Base-by-base conservation (phyloP, 1,140 invertebrate species). In the Ceratina japonica region DNA sequence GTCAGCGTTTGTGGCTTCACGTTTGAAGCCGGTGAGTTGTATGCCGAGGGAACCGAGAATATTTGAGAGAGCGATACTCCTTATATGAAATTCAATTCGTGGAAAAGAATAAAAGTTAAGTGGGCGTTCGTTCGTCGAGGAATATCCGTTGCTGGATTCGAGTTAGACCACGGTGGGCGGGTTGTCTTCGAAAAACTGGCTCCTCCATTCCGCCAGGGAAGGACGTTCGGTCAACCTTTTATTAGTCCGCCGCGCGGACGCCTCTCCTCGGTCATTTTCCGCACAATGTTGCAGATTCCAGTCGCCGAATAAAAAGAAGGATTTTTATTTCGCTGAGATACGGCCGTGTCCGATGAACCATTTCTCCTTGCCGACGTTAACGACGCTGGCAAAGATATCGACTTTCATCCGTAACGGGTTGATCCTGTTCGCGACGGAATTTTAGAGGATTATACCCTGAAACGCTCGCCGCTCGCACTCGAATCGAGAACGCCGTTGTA, bases 51-150 rank as follows among this genome's bases (percentile, higher is more conserved):
- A n/a, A n/a, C 22, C 2, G 1, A 13, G 13, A 24, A 24, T 27
- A 31, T 52, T 65, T 10, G 31, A 27, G n/a, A n/a, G 56, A 3
- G 18, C 15, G 31, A 16, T 10, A 49, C 72, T 79, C 75, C 66
- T 80, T 80, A 83, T 87, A 83, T 76, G 75, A 86, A 87, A 89
- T 91, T 90, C 87, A 91, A 90, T 90, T 85, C 85, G 81, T 69
- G 70, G 73, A 76, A 64, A 84, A 77, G 79, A 86, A 89, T 81
- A 83, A 84, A 83, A 75, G 54, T 66, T 2, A 2, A 77, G 77
- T 70, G 59, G 37, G 75, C 79, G 63, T 80, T 79, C 68, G 61
- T 83, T 83, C 37, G 16, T 61, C 68, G 80, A 80, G 73, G 73
- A 82, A 83, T 84, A 79, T 63, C 61, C 61, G 62, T 65, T 63